These are phyloP conservation scores for Anarrhichthys ocellatus DNA, from an alignment of 2,113 vertebrate species.

Conservation along the genomic window DNA sequence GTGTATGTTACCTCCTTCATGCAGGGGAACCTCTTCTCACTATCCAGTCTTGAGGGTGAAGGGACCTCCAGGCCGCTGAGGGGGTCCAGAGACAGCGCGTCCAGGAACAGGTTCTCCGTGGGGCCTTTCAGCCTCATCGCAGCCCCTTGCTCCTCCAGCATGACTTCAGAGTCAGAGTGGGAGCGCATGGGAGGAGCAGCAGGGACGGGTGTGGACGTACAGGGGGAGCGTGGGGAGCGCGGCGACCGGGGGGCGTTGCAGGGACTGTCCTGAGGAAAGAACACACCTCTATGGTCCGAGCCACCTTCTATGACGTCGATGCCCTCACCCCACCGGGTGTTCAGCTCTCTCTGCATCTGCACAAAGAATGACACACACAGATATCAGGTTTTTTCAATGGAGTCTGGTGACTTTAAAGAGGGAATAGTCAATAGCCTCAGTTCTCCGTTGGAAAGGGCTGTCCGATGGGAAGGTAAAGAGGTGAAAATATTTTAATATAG, in stretches of 20 bases:
- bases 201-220: conserved; percentile 49
- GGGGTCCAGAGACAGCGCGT: conserved; percentile 89
- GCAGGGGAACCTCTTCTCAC: conserved; percentile 87
- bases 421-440: too few relatives aligned
- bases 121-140: conserved; percentile 85
- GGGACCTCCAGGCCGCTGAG: conserved; percentile 85
- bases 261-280: conserved; percentile 82
- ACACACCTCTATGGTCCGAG: conserved; percentile 59
- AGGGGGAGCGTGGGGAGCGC: conserved; percentile 70
- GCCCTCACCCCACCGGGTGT: conserved; percentile 71
- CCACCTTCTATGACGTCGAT: conserved; percentile 81
- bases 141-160: conserved; percentile 82
- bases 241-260: conserved; percentile 75
- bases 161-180: conserved; percentile 86
- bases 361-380: neutral
- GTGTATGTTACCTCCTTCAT: conserved; percentile 83
- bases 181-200: conserved; percentile 69
- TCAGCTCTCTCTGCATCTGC: conserved; percentile 89
- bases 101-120: conserved; percentile 91
- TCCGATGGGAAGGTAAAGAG: neutral
- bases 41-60: conserved; percentile 81
- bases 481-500: neutral
- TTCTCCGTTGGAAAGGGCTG: too few relatives aligned
- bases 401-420: too few relatives aligned
- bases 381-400: neutral